Conservation (phyloP, 2,113 vertebrate species). For the Pygathrix nemaeus region DNA sequence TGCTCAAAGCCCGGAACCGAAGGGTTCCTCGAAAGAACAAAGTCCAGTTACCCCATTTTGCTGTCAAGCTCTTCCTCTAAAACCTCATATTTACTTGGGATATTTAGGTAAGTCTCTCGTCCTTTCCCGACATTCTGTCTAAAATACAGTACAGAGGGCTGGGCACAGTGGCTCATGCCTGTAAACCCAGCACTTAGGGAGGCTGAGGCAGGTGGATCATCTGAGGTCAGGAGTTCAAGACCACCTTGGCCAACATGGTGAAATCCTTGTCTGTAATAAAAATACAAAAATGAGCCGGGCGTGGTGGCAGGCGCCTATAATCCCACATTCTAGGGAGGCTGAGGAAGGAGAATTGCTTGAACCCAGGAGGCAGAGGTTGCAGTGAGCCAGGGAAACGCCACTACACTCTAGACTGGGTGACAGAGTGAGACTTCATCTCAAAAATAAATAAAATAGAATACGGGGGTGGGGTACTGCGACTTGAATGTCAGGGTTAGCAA, state of each 20-base stretch:
- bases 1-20: not conserved
- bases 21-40: not conserved
- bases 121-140: not conserved
- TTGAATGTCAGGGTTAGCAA: too few relatives aligned
- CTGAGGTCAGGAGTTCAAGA: not conserved
- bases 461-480: too few relatives aligned
- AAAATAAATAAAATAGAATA: not conserved
- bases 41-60: not conserved
- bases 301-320: not conserved
- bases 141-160: not conserved
- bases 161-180: not conserved
- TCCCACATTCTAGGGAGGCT: not conserved
- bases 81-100: accelerated
- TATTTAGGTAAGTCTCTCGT: accelerated
- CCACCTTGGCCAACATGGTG: not conserved
- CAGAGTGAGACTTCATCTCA: not conserved
- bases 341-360: not conserved
- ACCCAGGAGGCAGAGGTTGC: not conserved
- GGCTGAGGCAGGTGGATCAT: not conserved
- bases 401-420: not conserved
- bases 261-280: not conserved
- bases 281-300: not conserved
- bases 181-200: not conserved
- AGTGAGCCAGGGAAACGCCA: not conserved
- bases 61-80: not conserved